Evolutionary conservation across 2,888 invertebrate genomes (phyloP).

Genomic region (Folsomia candida): DNA sequence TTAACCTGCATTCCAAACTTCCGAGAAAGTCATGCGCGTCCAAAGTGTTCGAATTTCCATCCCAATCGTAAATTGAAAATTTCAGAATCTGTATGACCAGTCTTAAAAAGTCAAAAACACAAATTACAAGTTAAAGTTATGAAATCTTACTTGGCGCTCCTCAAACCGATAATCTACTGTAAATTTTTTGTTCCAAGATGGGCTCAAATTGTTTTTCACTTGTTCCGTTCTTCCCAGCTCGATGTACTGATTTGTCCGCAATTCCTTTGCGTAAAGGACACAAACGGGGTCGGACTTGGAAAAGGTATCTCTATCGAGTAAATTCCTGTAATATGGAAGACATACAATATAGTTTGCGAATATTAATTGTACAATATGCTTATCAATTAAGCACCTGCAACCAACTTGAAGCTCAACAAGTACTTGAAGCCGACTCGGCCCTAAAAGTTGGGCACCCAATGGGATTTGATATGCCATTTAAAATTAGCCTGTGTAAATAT

Average conservation of each 20-base stretch:
- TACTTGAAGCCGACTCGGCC: slow-evolving; percentile 28
- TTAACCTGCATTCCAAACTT: slow-evolving; percentile 55
- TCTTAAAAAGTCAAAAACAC: neutral
- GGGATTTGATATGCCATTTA: neutral
- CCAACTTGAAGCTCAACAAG: slow-evolving; percentile 31
- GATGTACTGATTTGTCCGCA: slow-evolving; percentile 48
- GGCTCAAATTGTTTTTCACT: slow-evolving; percentile 53
- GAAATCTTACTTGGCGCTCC: slow-evolving; percentile 52
- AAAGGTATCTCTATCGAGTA: slow-evolving; percentile 55
- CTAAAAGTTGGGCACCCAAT: slow-evolving; percentile 28
- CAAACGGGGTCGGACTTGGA: slow-evolving; percentile 58
- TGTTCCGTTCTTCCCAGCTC: slow-evolving; percentile 54
- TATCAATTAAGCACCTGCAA: slow-evolving; percentile 22
- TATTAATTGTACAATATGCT: neutral
- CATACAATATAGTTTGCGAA: slow-evolving; percentile 11
- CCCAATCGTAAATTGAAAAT: slow-evolving; percentile 54
- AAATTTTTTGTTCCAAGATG: slow-evolving; percentile 57
- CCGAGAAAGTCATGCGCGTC: slow-evolving; percentile 55
- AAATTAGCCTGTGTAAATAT: too few species aligned
- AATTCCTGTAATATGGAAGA: slow-evolving; percentile 52
- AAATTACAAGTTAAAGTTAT: neutral
- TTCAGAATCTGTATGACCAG: slow-evolving; percentile 52
- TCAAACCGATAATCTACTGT: slow-evolving; percentile 58
- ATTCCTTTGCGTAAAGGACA: slow-evolving; percentile 53
- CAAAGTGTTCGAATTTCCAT: slow-evolving; percentile 42